Evolutionary conservation across 30 jellyfish, hydroid and myxozoan genomes (phyloP), one percentile per base, ranked within the genome.

Genomic region (Pseudorhiza aurosa): DNA sequence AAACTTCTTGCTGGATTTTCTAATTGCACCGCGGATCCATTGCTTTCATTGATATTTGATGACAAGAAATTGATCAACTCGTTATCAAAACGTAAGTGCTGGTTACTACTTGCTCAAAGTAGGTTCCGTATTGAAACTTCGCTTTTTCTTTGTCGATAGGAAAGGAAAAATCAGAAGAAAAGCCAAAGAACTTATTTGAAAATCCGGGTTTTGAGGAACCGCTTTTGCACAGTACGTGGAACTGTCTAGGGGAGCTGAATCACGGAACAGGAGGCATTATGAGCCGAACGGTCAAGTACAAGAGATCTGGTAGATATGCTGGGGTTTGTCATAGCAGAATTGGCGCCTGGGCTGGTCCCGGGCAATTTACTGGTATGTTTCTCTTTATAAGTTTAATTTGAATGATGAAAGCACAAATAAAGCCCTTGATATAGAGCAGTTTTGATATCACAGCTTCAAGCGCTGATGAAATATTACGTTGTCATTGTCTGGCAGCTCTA

Each of bases 271-370:
- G 93, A 10, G 96, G 96, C 19, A 29, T 45, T 27, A 65, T 87
- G 77, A 56, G 72, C 78, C 58, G 96, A 75, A 65, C 92, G 4
- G 29, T 58, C 50, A 68, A 68, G 25, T 63, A 57, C 40, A 70
- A 21, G 46, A 33, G 67, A n/a, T 29, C 76, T 43, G 96, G 96
- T 11, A 55, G 68, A 14, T 70, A 50, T 71, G 85, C 90, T 32
- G 97, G 96, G 19, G 59, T 82, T 19, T 90, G 97, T 51, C 68
- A 88, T 11, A 64, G 77, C 40, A 55, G 97, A 70, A 32, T 47
- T 12, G 89, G 87, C 5, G 51, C 14, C 72, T 79, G 78, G 75
- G 97, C 94, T 58, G 97, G 97, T 18, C 97, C 97, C 18, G 97
- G 97, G 31, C 97, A 90, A 44, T 83, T 83, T 47, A 60, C 82